A percentile compares a stretch with the other conserved stretches of the same genome.
Evolutionary conservation across 2,888 invertebrate species (phyloP).

Genomic region (Euplagia quadripunctaria): DNA sequence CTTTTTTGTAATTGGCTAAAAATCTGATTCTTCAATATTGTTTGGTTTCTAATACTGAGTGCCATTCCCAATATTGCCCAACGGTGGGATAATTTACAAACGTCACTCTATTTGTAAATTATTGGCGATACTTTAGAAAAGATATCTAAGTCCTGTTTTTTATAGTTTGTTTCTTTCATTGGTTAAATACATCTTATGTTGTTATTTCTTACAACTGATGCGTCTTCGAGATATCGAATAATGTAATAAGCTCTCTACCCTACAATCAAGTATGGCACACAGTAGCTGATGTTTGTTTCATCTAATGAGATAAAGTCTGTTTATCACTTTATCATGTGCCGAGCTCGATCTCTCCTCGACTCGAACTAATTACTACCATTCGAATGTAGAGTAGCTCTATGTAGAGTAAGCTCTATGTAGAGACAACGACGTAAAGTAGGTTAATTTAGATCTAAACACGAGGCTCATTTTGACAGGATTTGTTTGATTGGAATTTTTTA

Average conservation of each 20-base stretch:
- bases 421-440: background rate
- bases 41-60: no score
- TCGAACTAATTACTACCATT: constrained; percentile 38
- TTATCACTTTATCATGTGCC: constrained; percentile 45
- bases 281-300: constrained; percentile 27
- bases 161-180: no score
- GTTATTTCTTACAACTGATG: constrained; percentile 4
- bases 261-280: background rate
- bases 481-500: no score
- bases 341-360: constrained; percentile 37
- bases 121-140: no score
- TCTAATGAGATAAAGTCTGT: constrained; percentile 44
- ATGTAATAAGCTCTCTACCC: background rate
- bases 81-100: no score
- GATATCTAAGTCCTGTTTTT: no score
- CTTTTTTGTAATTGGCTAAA: no score
- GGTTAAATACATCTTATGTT: constrained; percentile 33
- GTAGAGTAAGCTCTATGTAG: background rate
- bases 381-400: constrained; percentile 1
- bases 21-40: no score
- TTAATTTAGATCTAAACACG: no score
- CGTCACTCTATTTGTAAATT: no score
- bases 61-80: no score
- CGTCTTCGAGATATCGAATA: background rate
- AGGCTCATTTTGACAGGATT: no score